Percentiles rank a stretch among this genome's conserved stretches.
Conservation (phyloP, 2,113 vertebrate species). For the Callocephalon fimbriatum region DNA sequence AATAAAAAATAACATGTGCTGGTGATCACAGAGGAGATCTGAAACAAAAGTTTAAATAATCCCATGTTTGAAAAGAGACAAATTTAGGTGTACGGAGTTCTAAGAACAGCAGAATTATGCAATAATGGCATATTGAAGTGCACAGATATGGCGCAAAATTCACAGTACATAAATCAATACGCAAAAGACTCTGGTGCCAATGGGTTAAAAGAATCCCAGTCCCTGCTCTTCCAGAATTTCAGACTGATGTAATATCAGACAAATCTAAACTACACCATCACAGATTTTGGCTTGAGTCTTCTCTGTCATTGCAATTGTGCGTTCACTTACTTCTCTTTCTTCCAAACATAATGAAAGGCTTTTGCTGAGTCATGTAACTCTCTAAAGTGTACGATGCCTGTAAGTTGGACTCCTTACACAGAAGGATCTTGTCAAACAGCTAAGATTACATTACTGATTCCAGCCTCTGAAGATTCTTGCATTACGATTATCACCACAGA, state of each 20-base stretch:
- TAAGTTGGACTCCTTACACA: background rate
- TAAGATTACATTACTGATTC: background rate
- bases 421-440: background rate
- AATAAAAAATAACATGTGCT: background rate
- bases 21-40: background rate
- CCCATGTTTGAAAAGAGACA: background rate
- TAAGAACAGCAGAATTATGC: background rate
- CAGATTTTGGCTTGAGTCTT: background rate
- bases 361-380: background rate
- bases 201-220: background rate
- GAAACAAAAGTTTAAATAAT: background rate
- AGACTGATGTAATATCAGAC: background rate
- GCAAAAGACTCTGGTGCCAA: background rate
- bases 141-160: background rate
- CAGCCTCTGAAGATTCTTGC: background rate
- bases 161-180: background rate
- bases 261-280: background rate
- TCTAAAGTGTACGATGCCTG: background rate
- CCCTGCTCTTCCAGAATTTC: background rate
- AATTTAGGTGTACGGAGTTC: background rate
- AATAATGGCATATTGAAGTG: background rate
- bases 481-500: background rate
- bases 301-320: background rate
- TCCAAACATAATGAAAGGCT: background rate
- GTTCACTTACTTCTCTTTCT: background rate